Base-by-base conservation (phyloP, 1,140 invertebrate genomes). In the Heliconius congener region DNA sequence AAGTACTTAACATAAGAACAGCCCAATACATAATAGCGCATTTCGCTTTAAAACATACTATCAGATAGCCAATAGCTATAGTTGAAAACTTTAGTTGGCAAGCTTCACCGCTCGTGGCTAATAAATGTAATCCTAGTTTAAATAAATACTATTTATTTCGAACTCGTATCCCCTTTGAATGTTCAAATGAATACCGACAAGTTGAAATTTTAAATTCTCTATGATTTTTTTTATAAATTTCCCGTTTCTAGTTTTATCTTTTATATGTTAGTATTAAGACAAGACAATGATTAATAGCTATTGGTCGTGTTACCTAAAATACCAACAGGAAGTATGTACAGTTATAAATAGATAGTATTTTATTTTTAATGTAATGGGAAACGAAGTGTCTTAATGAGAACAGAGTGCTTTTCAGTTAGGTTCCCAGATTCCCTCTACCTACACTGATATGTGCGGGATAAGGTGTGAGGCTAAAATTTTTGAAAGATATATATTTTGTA, bases 21-120 rank as follows among this genome's bases (percentile, higher is more conserved):
- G 18, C n/a, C 30, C 30, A 39, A 72, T 72, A 42, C 3, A 72
- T 19, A 72, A 72, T 72, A 72, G 71, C 9, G 13, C 60, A 66
- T 66, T 66, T 19, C n/a, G n/a, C 27, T 72, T 72, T 72, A 72
- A 70, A 76, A 76, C 37, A 66, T 42, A 76, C n/a, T 27, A 76
- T 42, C 60, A 66, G 74, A 76, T 76, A 76, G 57, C 30, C 34
- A 42, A 66, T 73, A 74, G 50, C 46, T 30, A 66, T 30, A 79
- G 73, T 74, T 74, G 72, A 50, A 79, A 74, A 79, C 39, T 79
- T 79, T 71, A 39, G 55, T 79, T 79, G 78, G 78, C 73, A 79
- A 39, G 60, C 50, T 27, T 74, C 77, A 78, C 50, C 77, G 34
- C 19, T 78, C 72, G 73, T 46, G 73, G 78, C 73, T 79, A 79